Evolutionary conservation across 1,140 invertebrate species (phyloP), one percentile per base, ranked within the genome.

Genomic region (Samia ricini): DNA sequence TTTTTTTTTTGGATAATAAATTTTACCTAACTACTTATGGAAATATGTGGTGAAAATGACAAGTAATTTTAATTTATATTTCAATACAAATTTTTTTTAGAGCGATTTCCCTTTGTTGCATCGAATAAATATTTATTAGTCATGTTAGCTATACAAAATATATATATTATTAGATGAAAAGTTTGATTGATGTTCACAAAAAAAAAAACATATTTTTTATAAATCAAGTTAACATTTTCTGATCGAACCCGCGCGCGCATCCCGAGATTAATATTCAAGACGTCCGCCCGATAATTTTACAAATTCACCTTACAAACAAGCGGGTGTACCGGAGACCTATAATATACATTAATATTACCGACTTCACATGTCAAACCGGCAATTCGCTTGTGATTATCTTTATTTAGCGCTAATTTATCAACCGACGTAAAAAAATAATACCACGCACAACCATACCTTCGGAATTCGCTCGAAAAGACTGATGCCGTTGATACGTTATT

Each of bases 271-370:
- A 80, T 81, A 81, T 81, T 79, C 79, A 81, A 81, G 78, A 79
- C 71, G 70, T 61, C 62, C 77, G 67, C 54, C 68, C 76, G 77
- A 80, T 85, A 89, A 88, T 88, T 87, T 85, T 71, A 81, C 77
- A 81, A 86, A 88, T 83, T 88, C 77, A 74, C 77, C 65, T 64
- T 65, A 79, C 75, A 77, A 85, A 78, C 81, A 78, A 79, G 72
- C 80, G 74, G 78, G 72, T 83, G 77, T 82, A 57, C 66, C 56
- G 71, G 66, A 66, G 65, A 60, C 72, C 84, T 85, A 86, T 88
- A 87, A 88, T 86, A 87, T 76, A 83, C 85, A 88, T 89, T 81
- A 85, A 88, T 89, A 81, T 81, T 55, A 71, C 64, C 72, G 75
- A 81, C 79, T 83, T 76, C 78, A 68, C 83, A 81, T 88, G 87